Evolutionary conservation across 2,113 vertebrate species (phyloP).

Genomic region (Equus quagga): DNA sequence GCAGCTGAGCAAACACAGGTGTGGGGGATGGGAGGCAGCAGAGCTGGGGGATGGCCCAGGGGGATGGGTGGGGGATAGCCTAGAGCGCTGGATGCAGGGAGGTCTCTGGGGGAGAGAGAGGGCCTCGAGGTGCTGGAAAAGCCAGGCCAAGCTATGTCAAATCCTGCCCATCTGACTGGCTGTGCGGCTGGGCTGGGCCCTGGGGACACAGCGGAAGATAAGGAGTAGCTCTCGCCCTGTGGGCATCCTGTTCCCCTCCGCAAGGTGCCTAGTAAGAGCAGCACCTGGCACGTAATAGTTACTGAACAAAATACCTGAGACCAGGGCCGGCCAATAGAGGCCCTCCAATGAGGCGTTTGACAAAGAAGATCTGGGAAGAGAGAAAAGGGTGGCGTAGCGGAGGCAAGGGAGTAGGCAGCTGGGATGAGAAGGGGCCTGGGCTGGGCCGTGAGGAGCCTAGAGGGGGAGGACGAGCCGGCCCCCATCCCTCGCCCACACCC

Average conservation of each 20-base stretch:
- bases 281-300: background rate
- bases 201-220: background rate
- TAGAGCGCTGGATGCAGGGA: background rate
- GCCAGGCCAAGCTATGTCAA: background rate
- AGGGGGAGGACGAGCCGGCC: background rate
- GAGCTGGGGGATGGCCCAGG: background rate
- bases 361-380: background rate
- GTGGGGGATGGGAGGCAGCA: background rate
- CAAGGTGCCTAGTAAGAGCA: accelerated
- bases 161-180: background rate
- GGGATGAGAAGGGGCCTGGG: background rate
- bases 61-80: background rate
- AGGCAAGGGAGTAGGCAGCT: background rate
- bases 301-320: background rate
- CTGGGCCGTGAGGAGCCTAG: too few species aligned
- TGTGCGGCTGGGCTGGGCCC: background rate
- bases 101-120: background rate
- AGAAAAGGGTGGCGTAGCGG: background rate
- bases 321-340: background rate
- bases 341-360: background rate
- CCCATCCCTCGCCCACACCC: background rate
- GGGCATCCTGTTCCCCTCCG: background rate
- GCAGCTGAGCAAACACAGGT: constrained; percentile 54
- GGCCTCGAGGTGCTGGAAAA: background rate
- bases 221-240: background rate